Evolutionary conservation across 2,797 vertebrate species (phyloP).

Genomic region (Hoplostethus atlanticus): DNA sequence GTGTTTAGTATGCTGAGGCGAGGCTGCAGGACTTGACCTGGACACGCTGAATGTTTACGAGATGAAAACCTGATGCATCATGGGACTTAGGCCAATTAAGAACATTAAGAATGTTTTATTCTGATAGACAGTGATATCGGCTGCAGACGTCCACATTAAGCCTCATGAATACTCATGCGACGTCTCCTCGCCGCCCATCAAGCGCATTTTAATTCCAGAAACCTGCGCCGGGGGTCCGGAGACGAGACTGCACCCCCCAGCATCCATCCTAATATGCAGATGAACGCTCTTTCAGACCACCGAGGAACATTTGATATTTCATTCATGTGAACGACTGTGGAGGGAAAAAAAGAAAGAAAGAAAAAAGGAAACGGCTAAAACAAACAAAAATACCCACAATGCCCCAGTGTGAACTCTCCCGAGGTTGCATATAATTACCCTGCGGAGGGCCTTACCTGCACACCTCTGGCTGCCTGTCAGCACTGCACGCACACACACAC

Average conservation of each 20-base stretch:
- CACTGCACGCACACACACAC: constrained; percentile 51
- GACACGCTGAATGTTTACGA: constrained; percentile 73
- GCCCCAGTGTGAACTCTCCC: constrained; percentile 76
- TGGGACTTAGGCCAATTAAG: constrained; percentile 81
- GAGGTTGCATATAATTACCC: constrained; percentile 86
- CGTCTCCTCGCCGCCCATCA: constrained; percentile 61
- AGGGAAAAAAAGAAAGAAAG: constrained; percentile 41
- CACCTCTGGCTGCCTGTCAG: constrained; percentile 72
- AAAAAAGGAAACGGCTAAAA: constrained; percentile 73
- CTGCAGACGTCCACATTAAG: constrained; percentile 81
- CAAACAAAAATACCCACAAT: constrained; percentile 82
- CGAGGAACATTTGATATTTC: constrained; percentile 84
- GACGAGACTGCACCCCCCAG: constrained; percentile 78
- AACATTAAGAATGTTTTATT: constrained; percentile 82
- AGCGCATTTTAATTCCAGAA: constrained; percentile 81
- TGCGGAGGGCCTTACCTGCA: constrained; percentile 80
- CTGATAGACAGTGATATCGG: constrained; percentile 77
- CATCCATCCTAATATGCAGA: constrained; percentile 83
- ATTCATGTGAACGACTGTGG: constrained; percentile 77
- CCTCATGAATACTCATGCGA: constrained; percentile 80
- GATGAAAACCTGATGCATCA: constrained; percentile 71
- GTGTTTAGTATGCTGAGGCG: constrained; percentile 73
- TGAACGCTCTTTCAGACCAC: constrained; percentile 78
- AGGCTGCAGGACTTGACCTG: constrained; percentile 67
- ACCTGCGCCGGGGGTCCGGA: constrained; percentile 75